Evolutionary conservation across 2,113 vertebrate genomes (phyloP).

Genomic region (Pangasianodon gigas): DNA sequence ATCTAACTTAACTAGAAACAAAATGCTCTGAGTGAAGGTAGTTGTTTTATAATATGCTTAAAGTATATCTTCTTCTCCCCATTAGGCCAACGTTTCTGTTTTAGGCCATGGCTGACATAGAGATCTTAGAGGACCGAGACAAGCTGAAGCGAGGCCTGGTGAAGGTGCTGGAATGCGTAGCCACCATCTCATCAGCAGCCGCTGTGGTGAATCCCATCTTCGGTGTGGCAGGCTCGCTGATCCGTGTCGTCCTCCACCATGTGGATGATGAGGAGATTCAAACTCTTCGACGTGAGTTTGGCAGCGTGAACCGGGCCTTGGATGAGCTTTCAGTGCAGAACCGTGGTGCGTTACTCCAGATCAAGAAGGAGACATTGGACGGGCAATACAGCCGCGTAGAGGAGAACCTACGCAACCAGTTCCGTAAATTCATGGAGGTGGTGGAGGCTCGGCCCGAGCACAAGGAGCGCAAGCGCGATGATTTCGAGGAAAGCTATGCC

Average conservation of each 20-base stretch:
- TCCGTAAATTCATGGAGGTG: constrained; percentile 76
- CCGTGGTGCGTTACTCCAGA: constrained; percentile 65
- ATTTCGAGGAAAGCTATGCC: constrained; percentile 69
- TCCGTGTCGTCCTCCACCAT: constrained; percentile 76
- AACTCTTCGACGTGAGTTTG: constrained; percentile 72
- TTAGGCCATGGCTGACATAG: constrained; percentile 66
- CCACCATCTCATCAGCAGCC: constrained; percentile 74
- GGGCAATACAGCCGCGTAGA: constrained; percentile 73
- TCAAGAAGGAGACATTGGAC: constrained; percentile 75
- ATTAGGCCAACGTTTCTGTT: not conserved
- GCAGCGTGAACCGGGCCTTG: constrained; percentile 65
- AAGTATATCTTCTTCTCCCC: not conserved
- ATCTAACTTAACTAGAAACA: not conserved
- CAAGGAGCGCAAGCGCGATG: constrained; percentile 62
- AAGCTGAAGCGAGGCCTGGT: constrained; percentile 75
- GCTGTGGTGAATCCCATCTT: constrained; percentile 78
- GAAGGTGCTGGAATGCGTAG: constrained; percentile 73
- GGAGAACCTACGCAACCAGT: constrained; percentile 77
- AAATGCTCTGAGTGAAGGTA: not conserved
- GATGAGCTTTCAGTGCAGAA: constrained; percentile 72
- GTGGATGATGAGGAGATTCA: constrained; percentile 70
- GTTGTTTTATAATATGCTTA: not conserved
- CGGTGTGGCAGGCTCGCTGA: constrained; percentile 73
- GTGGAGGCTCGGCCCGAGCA: constrained; percentile 66
- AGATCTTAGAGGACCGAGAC: constrained; percentile 68